Evolutionary conservation across 2,888 invertebrate species (phyloP).

Genomic region (Oxyscelio sp.): DNA sequence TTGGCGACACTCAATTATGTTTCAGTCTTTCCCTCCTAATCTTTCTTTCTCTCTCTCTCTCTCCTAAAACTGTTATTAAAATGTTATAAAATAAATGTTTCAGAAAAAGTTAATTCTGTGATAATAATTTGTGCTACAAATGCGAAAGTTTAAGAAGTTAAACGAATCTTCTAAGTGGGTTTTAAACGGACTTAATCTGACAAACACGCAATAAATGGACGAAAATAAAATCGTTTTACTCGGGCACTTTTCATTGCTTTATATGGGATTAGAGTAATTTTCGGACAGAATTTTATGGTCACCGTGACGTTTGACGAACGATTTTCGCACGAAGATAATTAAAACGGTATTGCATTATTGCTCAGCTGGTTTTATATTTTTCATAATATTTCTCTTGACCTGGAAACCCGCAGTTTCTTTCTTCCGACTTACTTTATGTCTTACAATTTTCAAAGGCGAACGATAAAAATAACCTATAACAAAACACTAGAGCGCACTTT

Average conservation of each 20-base stretch:
- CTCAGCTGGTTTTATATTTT: neutral
- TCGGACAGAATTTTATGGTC: slow-evolving; percentile 10
- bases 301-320: slow-evolving; percentile 20
- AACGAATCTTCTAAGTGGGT: slow-evolving; percentile 52
- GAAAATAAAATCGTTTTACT: neutral
- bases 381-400: slow-evolving; percentile 5
- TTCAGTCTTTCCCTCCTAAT: neutral
- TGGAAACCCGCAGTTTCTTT: slow-evolving; percentile 2
- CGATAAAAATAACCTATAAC: slow-evolving; percentile 15
- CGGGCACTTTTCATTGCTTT: neutral
- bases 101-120: neutral
- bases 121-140: slow-evolving; percentile 26
- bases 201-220: slow-evolving; percentile 31
- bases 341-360: neutral
- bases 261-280: slow-evolving; percentile 12
- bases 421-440: neutral
- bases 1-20: neutral
- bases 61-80: too few species aligned
- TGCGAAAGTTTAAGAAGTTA: neutral
- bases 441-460: neutral
- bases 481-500: too few species aligned
- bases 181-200: slow-evolving; percentile 40
- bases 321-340: slow-evolving; percentile 22
- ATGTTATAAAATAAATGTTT: neutral
- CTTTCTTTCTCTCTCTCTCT: too few species aligned